Percentiles rank a stretch among this genome's conserved stretches.
These are phyloP conservation scores for Miopithecus talapoin DNA, from an alignment of 2,797 vertebrate genomes.

Conservation along the genomic window DNA sequence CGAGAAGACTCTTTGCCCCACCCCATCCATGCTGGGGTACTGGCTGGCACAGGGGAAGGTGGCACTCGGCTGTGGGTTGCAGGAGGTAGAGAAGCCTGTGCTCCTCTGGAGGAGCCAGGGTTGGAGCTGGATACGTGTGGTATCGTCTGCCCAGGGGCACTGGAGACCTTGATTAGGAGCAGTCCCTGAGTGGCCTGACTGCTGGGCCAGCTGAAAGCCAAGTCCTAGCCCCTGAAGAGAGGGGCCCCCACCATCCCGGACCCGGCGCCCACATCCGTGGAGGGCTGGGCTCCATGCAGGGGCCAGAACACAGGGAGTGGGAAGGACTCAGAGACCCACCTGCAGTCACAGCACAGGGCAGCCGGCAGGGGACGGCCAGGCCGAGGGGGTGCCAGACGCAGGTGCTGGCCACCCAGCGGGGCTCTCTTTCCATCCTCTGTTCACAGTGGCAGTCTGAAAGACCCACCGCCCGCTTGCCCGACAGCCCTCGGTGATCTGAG, in stretches of 20 bases:
- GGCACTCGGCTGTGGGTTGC: background rate
- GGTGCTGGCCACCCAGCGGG: rapidly evolving
- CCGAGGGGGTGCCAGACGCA: rapidly evolving
- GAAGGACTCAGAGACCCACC: background rate
- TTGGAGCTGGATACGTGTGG: background rate
- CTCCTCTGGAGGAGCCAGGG: rapidly evolving
- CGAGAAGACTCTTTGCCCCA: rapidly evolving
- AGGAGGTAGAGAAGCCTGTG: background rate
- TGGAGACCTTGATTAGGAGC: background rate
- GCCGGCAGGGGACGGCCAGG: rapidly evolving
- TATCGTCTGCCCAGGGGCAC: rapidly evolving
- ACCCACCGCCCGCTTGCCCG: background rate
- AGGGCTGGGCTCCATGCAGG: background rate
- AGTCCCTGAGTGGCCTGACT: background rate
- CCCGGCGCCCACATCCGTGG: rapidly evolving
- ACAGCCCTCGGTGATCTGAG: rapidly evolving
- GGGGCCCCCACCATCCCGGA: rapidly evolving
- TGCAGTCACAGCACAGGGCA: background rate
- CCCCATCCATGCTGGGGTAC: rapidly evolving
- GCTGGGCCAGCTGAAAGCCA: background rate
- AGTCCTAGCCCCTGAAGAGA: background rate
- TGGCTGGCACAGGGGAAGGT: rapidly evolving
- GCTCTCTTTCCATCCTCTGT: background rate
- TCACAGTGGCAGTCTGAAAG: background rate
- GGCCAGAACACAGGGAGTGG: background rate